Evolutionary conservation across 1,140 invertebrate species (phyloP), one percentile per base, ranked within the genome.

Genomic region (Geopemphigus sp.): DNA sequence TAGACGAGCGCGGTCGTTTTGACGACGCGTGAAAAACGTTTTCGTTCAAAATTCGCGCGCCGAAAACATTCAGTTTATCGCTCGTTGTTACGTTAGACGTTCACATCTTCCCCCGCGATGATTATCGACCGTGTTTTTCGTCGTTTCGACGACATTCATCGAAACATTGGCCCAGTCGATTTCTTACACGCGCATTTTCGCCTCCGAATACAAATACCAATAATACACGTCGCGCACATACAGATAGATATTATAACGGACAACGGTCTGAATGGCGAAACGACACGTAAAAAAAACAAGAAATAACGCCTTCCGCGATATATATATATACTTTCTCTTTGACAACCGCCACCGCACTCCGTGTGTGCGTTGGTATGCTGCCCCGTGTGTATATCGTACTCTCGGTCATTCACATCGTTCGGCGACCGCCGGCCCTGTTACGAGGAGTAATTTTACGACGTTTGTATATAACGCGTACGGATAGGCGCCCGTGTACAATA

Each of bases 381-480:
- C 22, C 3, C 3, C 32, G 32, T 39, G 32, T 8, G 32, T 8
- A 8, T 39, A 8, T 39, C 32, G 73, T 76, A 78, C 74, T 78
- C 32, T 59, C 74, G 74, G 74, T 78, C 74, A 63, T 78, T 78
- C 74, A 78, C 74, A 63, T 63, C 57, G 32, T 8, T 3, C 32
- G 32, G 29, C 61, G 73, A 61, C 73, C 73, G 74, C n/a, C n/a
- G 32, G 74, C 57, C 39, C 57, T 26, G 74, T 63, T 76, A 47
- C n/a, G 22, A 76, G 22, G 22, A 39, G 32, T 59, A 59, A 59
- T 59, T 24, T 29, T 56, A 66, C 32, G 17, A 66, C 22, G 10
- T 19, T n/a, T 11, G 45, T 66, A 5, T 66, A 47, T 66, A 22
- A 8, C 24, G 19, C 26, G 26, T n/a, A 17, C 29, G 61, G 17